Conservation (phyloP, 2,888 invertebrate genomes). For the Metacarcinus magister region DNA sequence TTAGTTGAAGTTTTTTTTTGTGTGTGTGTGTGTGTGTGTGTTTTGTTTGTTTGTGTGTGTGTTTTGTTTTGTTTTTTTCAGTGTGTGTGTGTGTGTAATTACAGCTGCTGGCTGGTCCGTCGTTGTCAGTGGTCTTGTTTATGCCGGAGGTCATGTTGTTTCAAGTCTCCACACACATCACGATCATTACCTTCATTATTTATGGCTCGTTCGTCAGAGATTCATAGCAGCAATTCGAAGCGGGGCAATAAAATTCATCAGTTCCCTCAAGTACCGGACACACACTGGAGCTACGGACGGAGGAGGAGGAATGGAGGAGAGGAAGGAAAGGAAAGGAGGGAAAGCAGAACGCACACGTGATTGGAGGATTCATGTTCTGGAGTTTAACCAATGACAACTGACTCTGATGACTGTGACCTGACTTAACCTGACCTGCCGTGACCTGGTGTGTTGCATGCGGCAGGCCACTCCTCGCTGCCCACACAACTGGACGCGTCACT, state of each 20-base stretch:
- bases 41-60: neutral
- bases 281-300: neutral
- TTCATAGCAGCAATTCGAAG: neutral
- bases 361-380: neutral
- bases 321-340: neutral
- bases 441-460: neutral
- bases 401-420: neutral
- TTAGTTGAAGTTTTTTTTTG: neutral
- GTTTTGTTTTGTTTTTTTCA: neutral
- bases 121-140: conserved; percentile 2
- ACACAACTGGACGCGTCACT: neutral
- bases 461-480: neutral
- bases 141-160: neutral
- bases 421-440: neutral
- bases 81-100: conserved; percentile 21
- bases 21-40: conserved; percentile 8
- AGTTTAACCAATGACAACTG: neutral
- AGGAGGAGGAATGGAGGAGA: neutral
- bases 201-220: neutral
- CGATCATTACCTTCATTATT: neutral
- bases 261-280: neutral
- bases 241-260: neutral
- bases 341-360: neutral
- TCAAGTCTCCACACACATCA: neutral
- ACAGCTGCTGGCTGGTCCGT: neutral